These are phyloP conservation scores for Polymixis flavicincta DNA, from an alignment of 2,888 invertebrate species.

Conservation along the genomic window DNA sequence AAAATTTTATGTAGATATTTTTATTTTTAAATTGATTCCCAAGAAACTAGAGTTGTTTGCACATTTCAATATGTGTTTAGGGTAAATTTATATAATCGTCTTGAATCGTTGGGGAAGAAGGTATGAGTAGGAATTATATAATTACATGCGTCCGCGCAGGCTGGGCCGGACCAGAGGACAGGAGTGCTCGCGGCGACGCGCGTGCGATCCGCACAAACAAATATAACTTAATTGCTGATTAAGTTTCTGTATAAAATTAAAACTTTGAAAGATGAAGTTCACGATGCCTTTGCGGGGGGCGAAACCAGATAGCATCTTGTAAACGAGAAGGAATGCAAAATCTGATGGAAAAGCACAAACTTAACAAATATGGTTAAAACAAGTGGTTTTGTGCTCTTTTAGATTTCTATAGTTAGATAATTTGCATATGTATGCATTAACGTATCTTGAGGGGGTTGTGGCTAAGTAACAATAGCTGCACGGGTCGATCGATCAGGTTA, in stretches of 20 bases:
- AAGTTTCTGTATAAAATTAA: slow-evolving; percentile 62
- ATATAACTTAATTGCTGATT: slow-evolving; percentile 69
- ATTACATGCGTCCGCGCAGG: slow-evolving; percentile 53
- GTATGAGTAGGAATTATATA: slow-evolving; percentile 65
- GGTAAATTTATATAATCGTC: slow-evolving; percentile 68
- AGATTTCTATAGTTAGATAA: slow-evolving; percentile 9
- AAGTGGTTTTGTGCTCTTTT: slow-evolving; percentile 20
- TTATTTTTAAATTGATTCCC: slow-evolving; percentile 54
- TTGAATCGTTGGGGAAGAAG: slow-evolving; percentile 53
- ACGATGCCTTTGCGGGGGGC: slow-evolving; percentile 23
- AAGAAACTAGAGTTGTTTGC: slow-evolving; percentile 50
- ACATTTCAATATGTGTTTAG: slow-evolving; percentile 62
- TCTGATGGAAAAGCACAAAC: slow-evolving; percentile 32
- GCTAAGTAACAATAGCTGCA: no score
- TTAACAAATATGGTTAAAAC: slow-evolving; percentile 29
- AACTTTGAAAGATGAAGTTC: slow-evolving; percentile 57
- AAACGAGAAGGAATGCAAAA: slow-evolving; percentile 47
- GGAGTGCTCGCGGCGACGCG: slow-evolving; percentile 72
- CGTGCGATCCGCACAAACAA: slow-evolving; percentile 67
- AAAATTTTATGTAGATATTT: slow-evolving; percentile 60
- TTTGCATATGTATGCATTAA: slow-evolving; percentile 12
- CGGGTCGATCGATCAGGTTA: no score
- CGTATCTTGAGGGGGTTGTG: no score
- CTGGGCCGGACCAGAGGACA: slow-evolving; percentile 29
- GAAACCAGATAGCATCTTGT: slow-evolving; percentile 48